Evolutionary conservation across 37 sponge, comb jelly and placozoan genomes (phyloP).

Genomic region (Agelas oroides): DNA sequence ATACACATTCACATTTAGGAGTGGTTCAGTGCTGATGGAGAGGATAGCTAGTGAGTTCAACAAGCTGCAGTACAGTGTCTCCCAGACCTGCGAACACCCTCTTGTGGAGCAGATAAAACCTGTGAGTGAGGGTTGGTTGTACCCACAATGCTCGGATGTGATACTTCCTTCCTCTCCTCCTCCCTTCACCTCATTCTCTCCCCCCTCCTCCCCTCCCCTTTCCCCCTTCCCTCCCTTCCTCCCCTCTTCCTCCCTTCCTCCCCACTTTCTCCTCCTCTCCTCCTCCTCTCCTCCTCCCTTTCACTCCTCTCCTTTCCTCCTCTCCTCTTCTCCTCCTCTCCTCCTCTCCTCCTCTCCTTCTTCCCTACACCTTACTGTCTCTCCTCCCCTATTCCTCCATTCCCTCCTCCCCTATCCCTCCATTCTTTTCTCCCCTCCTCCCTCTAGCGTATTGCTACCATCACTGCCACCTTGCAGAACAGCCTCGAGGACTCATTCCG

Average conservation of each 20-base stretch:
- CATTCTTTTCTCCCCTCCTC: background rate
- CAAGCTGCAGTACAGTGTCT: conserved; percentile 79
- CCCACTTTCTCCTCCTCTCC: background rate
- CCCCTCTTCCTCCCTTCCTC: background rate
- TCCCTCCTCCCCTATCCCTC: background rate
- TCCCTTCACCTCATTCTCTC: background rate
- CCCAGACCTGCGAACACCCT: conserved; percentile 51
- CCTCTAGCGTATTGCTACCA: conserved; percentile 74
- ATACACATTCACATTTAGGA: background rate
- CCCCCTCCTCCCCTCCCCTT: background rate
- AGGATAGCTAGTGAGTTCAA: conserved; percentile 91
- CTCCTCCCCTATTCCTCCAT: background rate
- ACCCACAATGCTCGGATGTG: background rate
- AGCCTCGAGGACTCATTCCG: conserved; percentile 71
- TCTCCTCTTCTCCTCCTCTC: background rate
- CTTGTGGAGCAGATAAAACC: conserved; percentile 71
- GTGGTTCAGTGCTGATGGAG: conserved; percentile 62
- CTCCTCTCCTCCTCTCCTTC: background rate
- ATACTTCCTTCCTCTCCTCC: background rate
- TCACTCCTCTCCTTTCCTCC: background rate
- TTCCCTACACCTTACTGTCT: background rate
- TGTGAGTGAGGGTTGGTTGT: conserved; percentile 54
- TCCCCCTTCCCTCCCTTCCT: background rate
- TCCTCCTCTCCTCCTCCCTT: background rate
- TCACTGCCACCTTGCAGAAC: conserved; percentile 64